A percentile compares a stretch with the other conserved stretches of the same genome.
Conservation (phyloP, 2,113 vertebrate genomes). For the Theristicus caerulescens region DNA sequence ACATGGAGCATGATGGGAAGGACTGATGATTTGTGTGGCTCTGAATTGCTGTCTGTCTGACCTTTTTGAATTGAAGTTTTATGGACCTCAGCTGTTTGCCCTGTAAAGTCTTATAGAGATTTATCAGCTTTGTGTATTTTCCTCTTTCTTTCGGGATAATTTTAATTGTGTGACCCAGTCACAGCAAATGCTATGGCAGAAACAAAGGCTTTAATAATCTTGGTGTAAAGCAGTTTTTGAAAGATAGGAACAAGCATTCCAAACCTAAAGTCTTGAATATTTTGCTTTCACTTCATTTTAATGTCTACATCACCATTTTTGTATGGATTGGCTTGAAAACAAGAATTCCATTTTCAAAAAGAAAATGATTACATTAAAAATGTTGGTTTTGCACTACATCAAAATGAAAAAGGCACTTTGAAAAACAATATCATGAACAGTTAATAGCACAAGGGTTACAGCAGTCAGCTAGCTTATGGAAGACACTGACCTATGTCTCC, state of each 20-base stretch:
- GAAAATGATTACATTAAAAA: neutral
- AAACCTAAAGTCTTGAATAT: neutral
- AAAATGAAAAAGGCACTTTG: neutral
- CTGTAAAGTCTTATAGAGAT: neutral
- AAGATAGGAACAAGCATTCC: neutral
- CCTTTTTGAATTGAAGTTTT: slow-evolving; percentile 30
- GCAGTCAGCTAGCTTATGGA: neutral
- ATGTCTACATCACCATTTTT: rapidly evolving
- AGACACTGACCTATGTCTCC: neutral
- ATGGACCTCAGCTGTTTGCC: neutral
- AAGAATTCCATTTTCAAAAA: neutral
- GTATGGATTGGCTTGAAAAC: neutral
- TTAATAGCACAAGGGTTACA: neutral
- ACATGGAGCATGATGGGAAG: neutral
- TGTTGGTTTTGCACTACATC: neutral
- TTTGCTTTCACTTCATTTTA: neutral
- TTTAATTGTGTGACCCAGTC: neutral
- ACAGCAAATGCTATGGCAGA: neutral
- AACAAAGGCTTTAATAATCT: neutral
- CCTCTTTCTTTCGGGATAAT: neutral
- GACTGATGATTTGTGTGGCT: slow-evolving; percentile 2
- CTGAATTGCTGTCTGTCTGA: slow-evolving; percentile 8
- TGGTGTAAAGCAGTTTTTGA: neutral
- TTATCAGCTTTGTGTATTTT: neutral
- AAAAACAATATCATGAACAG: neutral